A percentile compares a stretch with the other conserved stretches of the same genome.
Conservation (phyloP, 2,797 vertebrate genomes). For the Gallirallus australis region DNA sequence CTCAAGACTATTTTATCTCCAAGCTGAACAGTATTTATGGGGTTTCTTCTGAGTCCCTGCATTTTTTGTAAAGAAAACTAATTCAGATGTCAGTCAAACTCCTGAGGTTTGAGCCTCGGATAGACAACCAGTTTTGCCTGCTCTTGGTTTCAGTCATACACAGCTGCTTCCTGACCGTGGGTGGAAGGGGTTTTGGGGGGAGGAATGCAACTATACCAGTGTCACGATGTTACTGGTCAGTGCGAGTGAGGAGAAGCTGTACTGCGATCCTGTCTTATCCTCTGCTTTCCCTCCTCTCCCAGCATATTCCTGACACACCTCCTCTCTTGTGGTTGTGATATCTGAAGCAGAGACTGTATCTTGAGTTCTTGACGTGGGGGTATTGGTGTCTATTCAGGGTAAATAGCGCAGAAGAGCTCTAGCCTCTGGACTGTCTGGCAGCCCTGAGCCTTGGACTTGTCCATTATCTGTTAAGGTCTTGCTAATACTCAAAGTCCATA, state of each 20-base stretch:
- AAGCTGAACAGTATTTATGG: not conserved
- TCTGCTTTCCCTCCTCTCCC: not conserved
- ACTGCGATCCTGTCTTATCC: not conserved
- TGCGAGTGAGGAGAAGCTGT: not conserved
- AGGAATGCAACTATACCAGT: not conserved
- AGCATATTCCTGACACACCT: not conserved
- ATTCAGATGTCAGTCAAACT: not conserved
- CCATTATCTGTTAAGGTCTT: not conserved
- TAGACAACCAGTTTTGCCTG: not conserved
- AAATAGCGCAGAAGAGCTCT: not conserved
- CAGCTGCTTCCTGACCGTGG: not conserved
- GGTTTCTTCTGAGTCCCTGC: not conserved
- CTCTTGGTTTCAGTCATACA: not conserved
- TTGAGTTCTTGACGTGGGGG: not conserved
- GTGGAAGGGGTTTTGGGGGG: not conserved
- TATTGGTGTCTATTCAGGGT: not conserved
- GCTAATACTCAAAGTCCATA: not conserved
- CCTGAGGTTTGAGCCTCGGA: not conserved
- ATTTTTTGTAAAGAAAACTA: not conserved
- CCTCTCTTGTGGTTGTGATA: not conserved
- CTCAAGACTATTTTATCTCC: not conserved
- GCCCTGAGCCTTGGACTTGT: not conserved
- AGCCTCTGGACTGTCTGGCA: not conserved
- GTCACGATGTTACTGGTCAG: not conserved
- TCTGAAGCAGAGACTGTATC: not conserved